Evolutionary conservation across 1,140 invertebrate genomes (phyloP).

Genomic region (Stegodyphus dumicola): DNA sequence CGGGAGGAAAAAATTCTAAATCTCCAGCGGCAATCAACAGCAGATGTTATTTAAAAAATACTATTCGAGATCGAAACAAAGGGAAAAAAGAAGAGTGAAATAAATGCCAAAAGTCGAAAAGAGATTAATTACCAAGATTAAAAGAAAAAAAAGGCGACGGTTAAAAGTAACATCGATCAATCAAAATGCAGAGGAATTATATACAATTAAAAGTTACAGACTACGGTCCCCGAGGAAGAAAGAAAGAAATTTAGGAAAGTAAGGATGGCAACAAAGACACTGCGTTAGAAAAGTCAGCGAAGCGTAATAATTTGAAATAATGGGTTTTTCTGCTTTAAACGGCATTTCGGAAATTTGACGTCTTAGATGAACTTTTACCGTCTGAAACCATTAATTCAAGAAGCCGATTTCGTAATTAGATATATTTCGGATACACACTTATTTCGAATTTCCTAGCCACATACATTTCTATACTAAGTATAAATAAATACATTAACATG

Average conservation of each 20-base stretch:
- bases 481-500: too few relatives aligned
- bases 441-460: too few relatives aligned
- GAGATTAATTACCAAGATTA: slow-evolving; percentile 31
- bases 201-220: slow-evolving; percentile 16
- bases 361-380: too few relatives aligned
- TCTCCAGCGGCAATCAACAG: background rate
- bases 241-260: slow-evolving; percentile 2
- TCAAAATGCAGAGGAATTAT: slow-evolving; percentile 19
- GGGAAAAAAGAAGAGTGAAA: background rate
- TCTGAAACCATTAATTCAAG: too few relatives aligned
- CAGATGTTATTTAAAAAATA: slow-evolving; percentile 6
- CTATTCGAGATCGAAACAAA: background rate
- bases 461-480: too few relatives aligned
- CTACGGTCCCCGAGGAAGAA: background rate
- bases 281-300: background rate
- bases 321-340: too few relatives aligned
- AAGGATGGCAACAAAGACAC: slow-evolving; percentile 1
- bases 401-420: too few relatives aligned
- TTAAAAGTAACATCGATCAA: slow-evolving; percentile 14
- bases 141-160: slow-evolving; percentile 8
- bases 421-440: too few relatives aligned
- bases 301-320: too few relatives aligned
- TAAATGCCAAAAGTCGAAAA: slow-evolving; percentile 21
- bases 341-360: too few relatives aligned
- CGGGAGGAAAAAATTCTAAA: background rate